Conservation (phyloP, 2,888 invertebrate genomes). For the Phragmatobia fuliginosa region DNA sequence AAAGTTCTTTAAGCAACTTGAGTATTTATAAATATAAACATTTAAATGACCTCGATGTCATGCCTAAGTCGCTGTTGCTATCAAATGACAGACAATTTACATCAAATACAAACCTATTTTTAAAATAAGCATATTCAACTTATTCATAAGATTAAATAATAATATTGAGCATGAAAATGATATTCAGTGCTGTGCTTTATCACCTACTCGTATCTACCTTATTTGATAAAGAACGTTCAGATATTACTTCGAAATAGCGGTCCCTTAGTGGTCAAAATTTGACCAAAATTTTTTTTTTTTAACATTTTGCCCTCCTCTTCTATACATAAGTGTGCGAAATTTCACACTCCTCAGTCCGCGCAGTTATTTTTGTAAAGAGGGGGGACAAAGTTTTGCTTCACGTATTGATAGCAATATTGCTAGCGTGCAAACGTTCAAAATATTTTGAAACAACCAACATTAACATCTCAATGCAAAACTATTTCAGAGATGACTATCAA, state of each 20-base stretch:
- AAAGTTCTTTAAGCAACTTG: background rate
- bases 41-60: background rate
- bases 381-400: no score
- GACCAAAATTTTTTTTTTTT: no score
- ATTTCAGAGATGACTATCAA: conserved; percentile 39
- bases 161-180: no score
- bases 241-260: no score
- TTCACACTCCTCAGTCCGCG: no score
- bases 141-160: background rate
- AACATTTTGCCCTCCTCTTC: no score
- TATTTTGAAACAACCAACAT: conserved; percentile 14
- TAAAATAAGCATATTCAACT: background rate
- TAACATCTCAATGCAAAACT: conserved; percentile 19
- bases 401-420: background rate
- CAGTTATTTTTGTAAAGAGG: no score
- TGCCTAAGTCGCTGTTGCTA: background rate
- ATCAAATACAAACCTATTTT: background rate
- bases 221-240: background rate
- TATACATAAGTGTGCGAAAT: no score
- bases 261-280: no score
- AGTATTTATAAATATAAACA: background rate
- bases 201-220: background rate
- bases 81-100: background rate
- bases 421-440: conserved; percentile 1
- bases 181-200: no score